Evolutionary conservation across 2,113 vertebrate species (phyloP), one percentile per base, ranked within the genome.

Genomic region (Microcebus murinus): DNA sequence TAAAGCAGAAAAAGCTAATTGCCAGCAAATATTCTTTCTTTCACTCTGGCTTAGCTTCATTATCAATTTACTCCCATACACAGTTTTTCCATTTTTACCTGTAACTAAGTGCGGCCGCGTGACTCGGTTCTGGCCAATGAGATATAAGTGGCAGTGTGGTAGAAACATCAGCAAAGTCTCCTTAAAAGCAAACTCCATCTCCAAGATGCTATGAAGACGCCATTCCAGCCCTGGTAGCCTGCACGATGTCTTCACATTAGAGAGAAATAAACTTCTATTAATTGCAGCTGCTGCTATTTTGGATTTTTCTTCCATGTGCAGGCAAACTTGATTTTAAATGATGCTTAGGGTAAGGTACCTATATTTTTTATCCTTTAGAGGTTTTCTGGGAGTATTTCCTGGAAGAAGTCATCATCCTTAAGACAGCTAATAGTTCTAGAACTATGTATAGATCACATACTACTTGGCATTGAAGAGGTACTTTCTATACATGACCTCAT

Each of bases 191-290:
- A 6, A 34, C 13, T 68, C 31, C 20, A 55, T 61, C 79, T 59
- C 34, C 73, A 36, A 48, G 39, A 57, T 27, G 15, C 27, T 23
- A 39, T 27, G 48, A 36, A 74, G 42, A 1, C 8, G 31, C 10
- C 12, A 1, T 1, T 4, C 21, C 23, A n/a, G 14, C 21, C 5
- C n/a, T 68, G 45, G 20, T 0, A 36, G 50, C 31, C 20, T 21
- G 65, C 13, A 63, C 18, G 25, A 84, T 31, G 31, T 4, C 25
- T 85, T 91, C 8, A 15, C 23, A 10, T 12, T 25, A 36, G 48
- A 73, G n/a, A 87, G 74, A 79, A 90, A 71, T 25, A 65, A 74
- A 63, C 8, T 14, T 79, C 6, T 67, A 63, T 25, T 61, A 59
- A 42, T 57, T 50, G 11, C 15, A 76, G 42, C 59, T 36, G 71